Base-by-base conservation (phyloP, 2,888 invertebrate genomes). In the Eucriotettix oculatus region DNA sequence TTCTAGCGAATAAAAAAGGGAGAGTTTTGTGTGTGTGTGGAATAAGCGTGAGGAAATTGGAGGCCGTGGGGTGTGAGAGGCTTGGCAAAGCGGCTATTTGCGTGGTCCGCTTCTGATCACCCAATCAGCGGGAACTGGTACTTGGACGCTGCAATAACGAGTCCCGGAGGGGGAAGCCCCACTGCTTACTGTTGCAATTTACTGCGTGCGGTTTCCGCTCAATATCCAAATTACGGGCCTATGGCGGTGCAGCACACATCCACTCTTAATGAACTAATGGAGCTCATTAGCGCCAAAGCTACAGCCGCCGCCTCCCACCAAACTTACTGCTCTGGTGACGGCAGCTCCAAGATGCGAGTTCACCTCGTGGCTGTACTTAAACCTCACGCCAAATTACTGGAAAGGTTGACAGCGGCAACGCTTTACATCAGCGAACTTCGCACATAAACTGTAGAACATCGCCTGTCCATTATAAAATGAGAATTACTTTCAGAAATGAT, bases 121-220 rank as follows among this genome's bases (percentile, higher is more conserved):
- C 59, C 63, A 63, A 63, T 63, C 61, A 63, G 61, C 61, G 58
- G 61, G 61, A 61, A 61, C 61, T 59, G 58, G 61, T 63, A 53
- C 56, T 57, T 54, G 53, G 29, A 54, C 61, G 42, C 54, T 61
- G 17, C 55, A 43, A 61, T 63, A 63, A 63, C 63, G 63, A 63
- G 63, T 63, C 63, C 52, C 63, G 52, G 17, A 54, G 63, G 62
- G 29, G 29, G 29, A 29, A 16, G 10, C 60, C 58, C 10, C 41
- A 41, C n/a, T 62, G 62, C 62, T 62, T 62, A 62, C 60, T 59
- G 58, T 58, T 58, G 62, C 62, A 62, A 59, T 62, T 62, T 62
- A 62, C 56, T 29, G 29, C 29, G 29, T 29, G 29, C 29, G 29
- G 29, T 29, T 29, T 29, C 29, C 29, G 29, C 29, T 29, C 29